These are phyloP conservation scores for Pseudococcus jackbeardsleyi DNA, from an alignment of 2,888 invertebrate species.

Conservation along the genomic window DNA sequence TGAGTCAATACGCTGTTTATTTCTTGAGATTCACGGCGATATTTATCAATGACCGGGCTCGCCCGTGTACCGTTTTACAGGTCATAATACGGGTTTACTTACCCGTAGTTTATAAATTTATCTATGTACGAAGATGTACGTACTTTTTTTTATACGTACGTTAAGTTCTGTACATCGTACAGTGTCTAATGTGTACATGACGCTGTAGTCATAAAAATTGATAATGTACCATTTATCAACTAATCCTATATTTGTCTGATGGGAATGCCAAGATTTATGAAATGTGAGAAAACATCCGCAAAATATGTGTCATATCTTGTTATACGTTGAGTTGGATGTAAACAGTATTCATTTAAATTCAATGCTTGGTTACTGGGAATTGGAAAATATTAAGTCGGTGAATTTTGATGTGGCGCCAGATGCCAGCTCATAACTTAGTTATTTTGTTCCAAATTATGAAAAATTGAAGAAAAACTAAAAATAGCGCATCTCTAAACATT, in stretches of 20 bases:
- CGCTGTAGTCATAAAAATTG: background rate
- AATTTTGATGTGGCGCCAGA: background rate
- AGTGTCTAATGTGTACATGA: background rate
- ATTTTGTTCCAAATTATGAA: too few relatives aligned
- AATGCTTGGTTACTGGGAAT: background rate
- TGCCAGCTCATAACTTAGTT: background rate
- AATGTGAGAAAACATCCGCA: background rate
- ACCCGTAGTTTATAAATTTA: background rate
- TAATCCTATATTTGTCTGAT: background rate
- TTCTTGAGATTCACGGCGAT: conserved; percentile 9
- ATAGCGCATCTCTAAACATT: too few relatives aligned
- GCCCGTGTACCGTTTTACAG: conserved; percentile 24
- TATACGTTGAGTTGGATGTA: background rate
- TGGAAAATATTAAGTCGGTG: background rate
- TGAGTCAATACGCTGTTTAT: conserved; percentile 46
- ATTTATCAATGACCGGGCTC: conserved; percentile 39
- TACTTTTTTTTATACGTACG: too few relatives aligned
- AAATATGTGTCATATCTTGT: background rate
- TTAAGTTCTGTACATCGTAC: too few relatives aligned
- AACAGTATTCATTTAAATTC: background rate
- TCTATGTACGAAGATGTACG: background rate
- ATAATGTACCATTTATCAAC: background rate
- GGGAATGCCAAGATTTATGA: background rate
- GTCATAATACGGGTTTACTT: background rate
- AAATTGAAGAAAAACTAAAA: too few relatives aligned